A percentile compares a stretch with the other conserved stretches of the same genome.
Conservation (phyloP, 2,113 vertebrate species). For the Phaethon lepturus region DNA sequence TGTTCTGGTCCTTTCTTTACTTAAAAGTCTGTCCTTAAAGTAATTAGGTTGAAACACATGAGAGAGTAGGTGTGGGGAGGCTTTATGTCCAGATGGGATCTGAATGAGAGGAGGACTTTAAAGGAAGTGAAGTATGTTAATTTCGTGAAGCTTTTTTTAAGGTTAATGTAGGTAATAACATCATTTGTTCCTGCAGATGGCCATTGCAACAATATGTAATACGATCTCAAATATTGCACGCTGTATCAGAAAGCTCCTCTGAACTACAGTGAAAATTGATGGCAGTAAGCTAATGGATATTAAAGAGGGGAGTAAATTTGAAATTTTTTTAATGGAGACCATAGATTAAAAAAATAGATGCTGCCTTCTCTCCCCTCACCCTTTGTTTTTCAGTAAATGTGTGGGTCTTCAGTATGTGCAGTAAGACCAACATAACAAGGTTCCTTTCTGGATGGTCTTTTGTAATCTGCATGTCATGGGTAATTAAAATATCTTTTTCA, state of each 20-base stretch:
- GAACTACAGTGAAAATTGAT: background rate
- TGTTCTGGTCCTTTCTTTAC: background rate
- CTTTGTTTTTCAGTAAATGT: background rate
- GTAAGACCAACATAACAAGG: background rate
- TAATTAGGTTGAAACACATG: background rate
- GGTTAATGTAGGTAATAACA: background rate
- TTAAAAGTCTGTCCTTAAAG: background rate
- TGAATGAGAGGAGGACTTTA: background rate
- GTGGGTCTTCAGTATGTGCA: background rate
- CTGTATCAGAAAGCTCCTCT: background rate
- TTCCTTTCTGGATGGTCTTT: background rate
- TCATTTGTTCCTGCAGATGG: background rate
- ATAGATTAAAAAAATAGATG: background rate
- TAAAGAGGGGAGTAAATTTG: background rate
- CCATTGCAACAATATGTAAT: background rate
- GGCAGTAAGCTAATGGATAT: background rate
- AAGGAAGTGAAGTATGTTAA: background rate
- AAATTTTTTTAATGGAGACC: background rate
- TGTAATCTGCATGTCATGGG: background rate
- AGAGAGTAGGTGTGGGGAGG: background rate
- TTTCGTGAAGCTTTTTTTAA: background rate
- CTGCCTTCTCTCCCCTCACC: background rate
- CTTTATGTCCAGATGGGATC: background rate
- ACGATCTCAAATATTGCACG: background rate
- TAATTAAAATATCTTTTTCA: background rate